Evolutionary conservation across 2,888 invertebrate genomes (phyloP).

Genomic region (Lamellibrachia satsuma): DNA sequence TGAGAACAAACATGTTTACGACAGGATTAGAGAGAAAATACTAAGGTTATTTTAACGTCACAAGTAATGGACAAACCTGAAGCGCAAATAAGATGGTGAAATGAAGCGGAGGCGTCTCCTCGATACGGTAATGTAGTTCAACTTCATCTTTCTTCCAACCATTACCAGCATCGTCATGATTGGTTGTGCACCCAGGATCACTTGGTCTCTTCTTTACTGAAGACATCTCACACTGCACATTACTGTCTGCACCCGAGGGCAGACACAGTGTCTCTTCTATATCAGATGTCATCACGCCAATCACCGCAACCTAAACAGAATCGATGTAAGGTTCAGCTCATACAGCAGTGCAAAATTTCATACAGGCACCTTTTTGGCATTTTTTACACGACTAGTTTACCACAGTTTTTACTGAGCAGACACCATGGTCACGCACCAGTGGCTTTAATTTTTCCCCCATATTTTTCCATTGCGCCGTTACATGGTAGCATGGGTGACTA

Average conservation of each 20-base stretch:
- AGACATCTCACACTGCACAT: not conserved
- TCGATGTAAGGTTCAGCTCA: not conserved
- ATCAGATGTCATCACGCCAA: not conserved
- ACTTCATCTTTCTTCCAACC: not conserved
- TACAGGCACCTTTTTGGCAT: no score
- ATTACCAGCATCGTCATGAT: not conserved
- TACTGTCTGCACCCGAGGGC: not conserved
- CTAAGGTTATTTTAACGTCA: not conserved
- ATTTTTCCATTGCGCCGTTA: no score
- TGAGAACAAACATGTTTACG: no score
- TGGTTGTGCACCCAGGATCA: not conserved
- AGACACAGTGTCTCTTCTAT: not conserved
- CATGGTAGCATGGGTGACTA: no score
- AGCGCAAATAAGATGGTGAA: not conserved
- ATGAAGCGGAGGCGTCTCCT: not conserved
- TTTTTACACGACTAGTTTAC: no score
- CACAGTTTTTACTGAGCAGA: no score
- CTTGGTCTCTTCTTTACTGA: not conserved
- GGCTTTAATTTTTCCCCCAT: no score
- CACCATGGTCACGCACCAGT: no score
- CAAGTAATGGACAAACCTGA: not conserved
- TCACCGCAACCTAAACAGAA: not conserved
- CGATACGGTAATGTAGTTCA: not conserved
- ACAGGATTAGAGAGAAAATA: no score
- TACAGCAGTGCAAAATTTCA: no score